Evolutionary conservation across 2,888 invertebrate species (phyloP).

Genomic region (Ophion ellenae): DNA sequence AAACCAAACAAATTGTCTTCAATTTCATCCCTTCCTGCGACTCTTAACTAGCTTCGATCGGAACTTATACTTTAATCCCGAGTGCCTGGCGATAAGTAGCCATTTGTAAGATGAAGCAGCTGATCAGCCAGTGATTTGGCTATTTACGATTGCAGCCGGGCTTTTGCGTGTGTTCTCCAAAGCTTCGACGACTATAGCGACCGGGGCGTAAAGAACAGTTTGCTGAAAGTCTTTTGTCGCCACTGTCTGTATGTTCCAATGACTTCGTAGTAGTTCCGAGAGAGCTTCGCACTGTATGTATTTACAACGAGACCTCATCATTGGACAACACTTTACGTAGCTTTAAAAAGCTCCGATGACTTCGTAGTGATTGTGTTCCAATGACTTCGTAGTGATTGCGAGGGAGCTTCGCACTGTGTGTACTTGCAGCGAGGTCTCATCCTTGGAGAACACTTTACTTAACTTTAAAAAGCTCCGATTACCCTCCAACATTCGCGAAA

Average conservation of each 20-base stretch:
- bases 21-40: constrained; percentile 16
- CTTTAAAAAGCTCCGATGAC: constrained; percentile 16
- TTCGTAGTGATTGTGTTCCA: too few relatives aligned
- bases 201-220: not conserved
- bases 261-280: not conserved
- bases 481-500: constrained; percentile 30
- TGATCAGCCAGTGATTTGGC: not conserved
- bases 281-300: not conserved
- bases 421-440: constrained; percentile 14
- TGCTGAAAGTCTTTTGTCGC: not conserved
- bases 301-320: constrained; percentile 18
- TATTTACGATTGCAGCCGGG: not conserved
- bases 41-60: constrained; percentile 27
- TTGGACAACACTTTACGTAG: constrained; percentile 38
- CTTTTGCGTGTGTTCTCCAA: not conserved
- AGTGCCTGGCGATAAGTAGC: not conserved
- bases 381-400: not conserved
- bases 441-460: constrained; percentile 44
- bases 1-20: constrained; percentile 22
- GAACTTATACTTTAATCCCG: constrained; percentile 9
- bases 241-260: not conserved
- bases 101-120: not conserved
- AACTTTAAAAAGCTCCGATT: constrained; percentile 15
- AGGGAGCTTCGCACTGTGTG: not conserved
- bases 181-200: not conserved